Conservation (phyloP, 1,140 invertebrate species). For the Calycopis cecrops region DNA sequence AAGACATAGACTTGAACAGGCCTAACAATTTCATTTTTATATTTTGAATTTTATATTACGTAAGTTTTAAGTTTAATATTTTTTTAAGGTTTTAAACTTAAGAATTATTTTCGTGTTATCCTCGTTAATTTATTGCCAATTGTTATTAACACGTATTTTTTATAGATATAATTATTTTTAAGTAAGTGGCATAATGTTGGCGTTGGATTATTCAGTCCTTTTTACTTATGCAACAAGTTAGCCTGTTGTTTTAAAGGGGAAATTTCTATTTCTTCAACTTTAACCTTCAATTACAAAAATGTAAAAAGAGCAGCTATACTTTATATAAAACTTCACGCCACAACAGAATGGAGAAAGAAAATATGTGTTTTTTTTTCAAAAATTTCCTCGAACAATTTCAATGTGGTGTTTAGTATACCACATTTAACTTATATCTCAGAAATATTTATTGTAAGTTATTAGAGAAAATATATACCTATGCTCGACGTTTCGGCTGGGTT, state of each 20-base stretch:
- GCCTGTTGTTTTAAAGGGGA: constrained; percentile 13
- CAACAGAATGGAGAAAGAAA: no score
- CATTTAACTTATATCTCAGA: no score
- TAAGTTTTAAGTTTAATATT: constrained; percentile 27
- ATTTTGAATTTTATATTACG: constrained; percentile 53
- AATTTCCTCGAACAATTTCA: no score
- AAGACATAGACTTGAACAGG: constrained; percentile 26
- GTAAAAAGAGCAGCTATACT: no score
- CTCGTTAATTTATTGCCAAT: constrained; percentile 72
- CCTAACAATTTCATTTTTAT: constrained; percentile 55
- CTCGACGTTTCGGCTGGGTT: no score
- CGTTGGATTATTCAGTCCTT: not conserved
- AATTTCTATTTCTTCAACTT: constrained; percentile 18
- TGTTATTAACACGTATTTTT: constrained; percentile 63
- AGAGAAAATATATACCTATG: no score
- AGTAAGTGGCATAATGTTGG: constrained; percentile 27
- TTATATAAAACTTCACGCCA: no score
- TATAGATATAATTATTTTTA: constrained; percentile 21
- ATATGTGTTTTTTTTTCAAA: no score
- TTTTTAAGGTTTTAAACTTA: constrained; percentile 10
- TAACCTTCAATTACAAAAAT: no score
- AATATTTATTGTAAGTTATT: no score
- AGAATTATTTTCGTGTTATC: constrained; percentile 55
- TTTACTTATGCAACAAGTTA: constrained; percentile 9
- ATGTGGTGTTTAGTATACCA: no score